A percentile compares a stretch with the other conserved stretches of the same genome.
These are phyloP conservation scores for Lobophora halterata DNA, from an alignment of 2,888 invertebrate genomes.

Conservation along the genomic window DNA sequence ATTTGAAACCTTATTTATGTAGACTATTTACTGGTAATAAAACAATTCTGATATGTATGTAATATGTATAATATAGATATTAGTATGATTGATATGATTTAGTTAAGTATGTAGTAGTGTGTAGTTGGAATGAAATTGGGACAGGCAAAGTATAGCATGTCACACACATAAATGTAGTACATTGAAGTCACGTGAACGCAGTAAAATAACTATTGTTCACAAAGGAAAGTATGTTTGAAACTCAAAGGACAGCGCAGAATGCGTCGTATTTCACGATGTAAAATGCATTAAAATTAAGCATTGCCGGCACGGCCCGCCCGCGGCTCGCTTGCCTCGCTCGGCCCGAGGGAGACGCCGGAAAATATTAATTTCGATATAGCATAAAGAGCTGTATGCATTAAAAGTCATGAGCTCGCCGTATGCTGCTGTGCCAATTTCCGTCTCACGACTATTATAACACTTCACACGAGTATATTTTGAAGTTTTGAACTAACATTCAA, in stretches of 20 bases:
- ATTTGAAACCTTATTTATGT: too few species aligned
- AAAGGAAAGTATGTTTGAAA: slow-evolving; percentile 15
- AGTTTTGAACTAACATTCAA: too few species aligned
- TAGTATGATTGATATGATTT: too few species aligned
- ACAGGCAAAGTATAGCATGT: slow-evolving; percentile 9
- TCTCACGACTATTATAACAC: not conserved
- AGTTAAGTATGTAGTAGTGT: too few species aligned
- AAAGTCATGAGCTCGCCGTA: not conserved
- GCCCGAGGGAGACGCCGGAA: slow-evolving; percentile 7
- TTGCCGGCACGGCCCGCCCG: slow-evolving; percentile 15
- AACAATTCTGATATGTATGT: too few species aligned
- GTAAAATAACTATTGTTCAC: slow-evolving; percentile 10
- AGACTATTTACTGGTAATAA: too few species aligned
- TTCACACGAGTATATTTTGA: too few species aligned
- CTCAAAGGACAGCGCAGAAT: slow-evolving; percentile 16
- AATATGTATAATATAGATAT: too few species aligned
- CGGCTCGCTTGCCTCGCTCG: slow-evolving; percentile 1
- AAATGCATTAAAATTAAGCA: slow-evolving; percentile 17
- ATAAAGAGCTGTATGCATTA: slow-evolving; percentile 3
- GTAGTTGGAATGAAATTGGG: too few species aligned
- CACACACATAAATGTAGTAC: slow-evolving; percentile 5
- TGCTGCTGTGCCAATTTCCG: not conserved
- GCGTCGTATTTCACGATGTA: slow-evolving; percentile 17
- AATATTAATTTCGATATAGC: slow-evolving; percentile 10
- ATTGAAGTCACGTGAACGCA: slow-evolving; percentile 9